Evolutionary conservation across 1,140 invertebrate species (phyloP), one percentile per base, ranked within the genome.

Genomic region (Meteorus sp.): DNA sequence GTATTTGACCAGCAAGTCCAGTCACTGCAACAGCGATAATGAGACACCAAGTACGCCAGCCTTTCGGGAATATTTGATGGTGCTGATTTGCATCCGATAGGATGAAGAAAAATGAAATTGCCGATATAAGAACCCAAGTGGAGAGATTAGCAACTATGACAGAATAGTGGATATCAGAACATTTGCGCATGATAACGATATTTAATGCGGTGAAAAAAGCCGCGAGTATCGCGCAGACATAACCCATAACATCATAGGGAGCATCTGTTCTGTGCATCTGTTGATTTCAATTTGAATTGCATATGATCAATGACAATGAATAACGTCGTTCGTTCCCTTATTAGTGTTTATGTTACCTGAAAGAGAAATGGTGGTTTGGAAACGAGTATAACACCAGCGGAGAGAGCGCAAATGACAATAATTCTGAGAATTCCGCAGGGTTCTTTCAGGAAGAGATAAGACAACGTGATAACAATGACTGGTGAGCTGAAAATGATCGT

Each of bases 401-500:
- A 72, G 1, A 84, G 73, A 0, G 81, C 60, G 55, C 75, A 75
- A 22, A 84, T 77, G 1, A 84, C 81, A 4, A 83, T 63, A 4
- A 82, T 76, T 3, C 84, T 74, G 20, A 83, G 77, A 51, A 84
- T 67, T 31, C 83, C 83, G 65, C 82, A 85, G 5, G 83, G 82
- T 66, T 85, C 84, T 60, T 79, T 77, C 0, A 85, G 68, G 55
- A 84, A 81, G 20, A 85, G 54, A 58, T 83, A 82, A 2, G 83
- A 85, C 35, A 85, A 66, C 0, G 80, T 72, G 56, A 83, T 81
- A 3, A 85, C 83, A 44, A 85, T 81, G 0, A 84, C 81, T 7
- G 83, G 83, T 27, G 82, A 84, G 63, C 82, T 84, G 60, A 85
- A 82, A 60, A 85, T 84, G 13, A 86, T 85, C 2, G 84, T 81